Base-by-base conservation (phyloP, 2,113 vertebrate species). In the Calyptommatus sinebrachiatus region DNA sequence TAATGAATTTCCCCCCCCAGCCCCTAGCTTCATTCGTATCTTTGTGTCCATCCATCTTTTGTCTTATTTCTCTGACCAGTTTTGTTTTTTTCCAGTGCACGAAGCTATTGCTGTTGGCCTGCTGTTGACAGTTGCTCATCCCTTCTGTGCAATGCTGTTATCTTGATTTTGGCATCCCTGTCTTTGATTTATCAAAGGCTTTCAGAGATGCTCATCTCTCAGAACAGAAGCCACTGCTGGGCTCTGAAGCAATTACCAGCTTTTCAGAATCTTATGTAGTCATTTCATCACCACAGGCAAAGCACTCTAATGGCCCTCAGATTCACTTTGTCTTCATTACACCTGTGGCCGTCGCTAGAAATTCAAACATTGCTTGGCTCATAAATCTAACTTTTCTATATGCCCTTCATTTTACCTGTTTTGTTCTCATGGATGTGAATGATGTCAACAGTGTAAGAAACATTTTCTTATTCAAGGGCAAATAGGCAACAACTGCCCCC, bases 161-260 rank as follows among this genome's bases (percentile, higher is more conserved):
- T 75, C 77, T 63, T 79, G 71, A 83, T 83, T 79, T 83, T 53
- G 62, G 76, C 76, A 69, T 22, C 69, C 50, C 35, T 29, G 11
- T 50, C 61, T 67, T 76, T 67, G 69, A 73, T 62, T 68, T 53
- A 73, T 77, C 69, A 53, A 60, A 62, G 73, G 35, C 62, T 68
- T 69, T 80, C 78, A 61, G 16, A 69, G 73, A 77, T n/a, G 70
- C 41, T 41, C 24, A 6, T 66, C 62, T 77, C 69, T 62, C 73
- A 80, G 62, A 53, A 69, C 74, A 53, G 77, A 73, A 29, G 83
- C 41, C 69, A 77, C 69, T 5, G 67, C 74, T 80, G 68, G 62
- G 77, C 57, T 53, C 29, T 71, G 77, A 79, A 83, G 77, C 74
- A 83, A 83, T 79, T 75, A 75, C 71, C 66, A 71, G 66, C 66